Percentiles rank a stretch among this genome's conserved stretches.
Conservation (phyloP, 2,797 vertebrate species). For the Columba guinea region DNA sequence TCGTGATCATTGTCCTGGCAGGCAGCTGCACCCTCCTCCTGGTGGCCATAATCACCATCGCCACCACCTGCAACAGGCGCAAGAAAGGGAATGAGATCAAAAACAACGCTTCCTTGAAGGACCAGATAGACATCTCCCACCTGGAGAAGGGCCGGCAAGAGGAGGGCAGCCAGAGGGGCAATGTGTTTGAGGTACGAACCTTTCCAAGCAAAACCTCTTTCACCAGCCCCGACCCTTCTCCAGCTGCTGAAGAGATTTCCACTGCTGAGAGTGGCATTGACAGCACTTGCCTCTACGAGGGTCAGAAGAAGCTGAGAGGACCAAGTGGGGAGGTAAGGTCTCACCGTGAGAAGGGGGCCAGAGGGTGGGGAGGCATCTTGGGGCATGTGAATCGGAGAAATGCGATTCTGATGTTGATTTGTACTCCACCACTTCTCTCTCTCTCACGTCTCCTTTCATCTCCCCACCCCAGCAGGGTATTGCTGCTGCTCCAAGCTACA, state of each 20-base stretch:
- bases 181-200: slow-evolving; percentile 86
- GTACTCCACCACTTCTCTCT: neutral
- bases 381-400: neutral
- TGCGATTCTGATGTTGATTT: neutral
- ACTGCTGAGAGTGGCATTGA: slow-evolving; percentile 77
- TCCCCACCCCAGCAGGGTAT: slow-evolving; percentile 81
- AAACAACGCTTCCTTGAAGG: slow-evolving; percentile 77
- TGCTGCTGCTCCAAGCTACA: slow-evolving; percentile 84
- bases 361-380: neutral
- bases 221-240: slow-evolving; percentile 79
- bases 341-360: fast-evolving
- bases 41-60: slow-evolving; percentile 91
- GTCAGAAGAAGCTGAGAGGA: slow-evolving; percentile 85
- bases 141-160: slow-evolving; percentile 82
- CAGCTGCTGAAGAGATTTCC: slow-evolving; percentile 79
- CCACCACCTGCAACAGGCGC: slow-evolving; percentile 90
- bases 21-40: slow-evolving; percentile 94
- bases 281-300: slow-evolving; percentile 84
- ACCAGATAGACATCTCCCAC: slow-evolving; percentile 83
- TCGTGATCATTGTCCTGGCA: slow-evolving; percentile 91
- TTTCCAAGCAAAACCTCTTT: slow-evolving; percentile 86
- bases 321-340: slow-evolving; percentile 86
- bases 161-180: slow-evolving; percentile 82
- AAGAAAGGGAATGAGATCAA: slow-evolving; percentile 81
- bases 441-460: neutral